Base-by-base conservation (phyloP, 2,797 vertebrate species). In the Notolepis coatsorum region DNA sequence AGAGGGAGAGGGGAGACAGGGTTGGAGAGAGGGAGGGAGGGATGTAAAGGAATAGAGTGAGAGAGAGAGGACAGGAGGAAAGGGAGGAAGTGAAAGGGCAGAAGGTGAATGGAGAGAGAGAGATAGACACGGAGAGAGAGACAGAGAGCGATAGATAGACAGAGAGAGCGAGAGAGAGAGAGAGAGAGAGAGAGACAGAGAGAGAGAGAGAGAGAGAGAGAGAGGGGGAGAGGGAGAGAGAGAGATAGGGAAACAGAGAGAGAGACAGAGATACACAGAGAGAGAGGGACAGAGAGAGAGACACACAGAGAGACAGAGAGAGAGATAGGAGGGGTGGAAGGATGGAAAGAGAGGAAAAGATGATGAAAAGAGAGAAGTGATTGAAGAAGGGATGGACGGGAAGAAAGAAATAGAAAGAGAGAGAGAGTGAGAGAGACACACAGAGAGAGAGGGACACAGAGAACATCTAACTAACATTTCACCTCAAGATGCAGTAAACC, bases 1-100 rank as follows among this genome's bases (percentile, higher is more conserved):
- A 27, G 47, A 78, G 60, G 87, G 88, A 38, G 37, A 42, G 10
- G 69, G 21, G 88, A 38, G 37, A 42, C 8, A 68, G 21, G 5
- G 35, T 13, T 17, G 49, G 17, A 46, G 37, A 38, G 51, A 41
- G 48, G 45, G 21, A 65, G 73, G 41, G 17, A 63, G 30, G 43
- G 51, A 37, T 10, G 41, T 31, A 23, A 38, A 71, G 61, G 64
- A 46, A 35, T 15, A 49, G n/a, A 37, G 5, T 25, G 20, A 49
- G n/a, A 37, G 5, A 45, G 15, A 38, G 18, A 13, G 12, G 12
- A 10, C 5, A 64, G 71, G 56, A 67, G 3, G n/a, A 61, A 37
- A 61, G 49, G 49, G 28, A 52, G 51, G 66, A 45, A 33, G 60
- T 35, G 45, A 45, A 37, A 37, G 35, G 15, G 15, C 13, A 1